These are phyloP conservation scores for Eretmochelys imbricata DNA, from an alignment of 2,113 vertebrate genomes.

Conservation along the genomic window DNA sequence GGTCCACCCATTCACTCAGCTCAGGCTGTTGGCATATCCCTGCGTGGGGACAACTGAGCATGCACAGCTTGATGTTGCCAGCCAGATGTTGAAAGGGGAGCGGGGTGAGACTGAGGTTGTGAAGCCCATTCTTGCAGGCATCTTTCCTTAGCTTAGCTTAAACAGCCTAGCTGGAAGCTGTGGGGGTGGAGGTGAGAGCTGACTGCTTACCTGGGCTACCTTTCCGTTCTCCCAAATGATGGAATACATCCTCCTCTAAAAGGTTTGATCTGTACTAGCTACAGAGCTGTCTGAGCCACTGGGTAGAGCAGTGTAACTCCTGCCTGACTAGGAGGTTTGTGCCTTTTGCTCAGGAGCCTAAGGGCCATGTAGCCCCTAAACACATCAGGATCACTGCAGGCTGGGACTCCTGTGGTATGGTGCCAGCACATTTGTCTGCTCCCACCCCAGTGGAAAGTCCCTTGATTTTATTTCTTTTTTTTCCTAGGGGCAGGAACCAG, in stretches of 20 bases:
- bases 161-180: background rate
- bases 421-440: background rate
- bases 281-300: background rate
- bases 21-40: background rate
- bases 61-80: background rate
- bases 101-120: background rate
- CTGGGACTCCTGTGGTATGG: background rate
- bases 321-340: background rate
- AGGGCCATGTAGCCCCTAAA: background rate
- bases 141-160: background rate
- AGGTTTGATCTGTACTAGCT: background rate
- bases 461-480: background rate
- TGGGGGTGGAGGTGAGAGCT: fast-evolving
- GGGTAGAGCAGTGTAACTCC: background rate
- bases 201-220: background rate
- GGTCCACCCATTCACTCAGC: no score
- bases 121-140: background rate
- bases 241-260: background rate
- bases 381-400: background rate
- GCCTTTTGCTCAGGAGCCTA: background rate
- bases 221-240: background rate
- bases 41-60: fast-evolving
- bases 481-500: background rate
- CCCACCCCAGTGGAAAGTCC: background rate
- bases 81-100: fast-evolving